Evolutionary conservation across 1,140 invertebrate genomes (phyloP).

Genomic region (Euwallacea similis): DNA sequence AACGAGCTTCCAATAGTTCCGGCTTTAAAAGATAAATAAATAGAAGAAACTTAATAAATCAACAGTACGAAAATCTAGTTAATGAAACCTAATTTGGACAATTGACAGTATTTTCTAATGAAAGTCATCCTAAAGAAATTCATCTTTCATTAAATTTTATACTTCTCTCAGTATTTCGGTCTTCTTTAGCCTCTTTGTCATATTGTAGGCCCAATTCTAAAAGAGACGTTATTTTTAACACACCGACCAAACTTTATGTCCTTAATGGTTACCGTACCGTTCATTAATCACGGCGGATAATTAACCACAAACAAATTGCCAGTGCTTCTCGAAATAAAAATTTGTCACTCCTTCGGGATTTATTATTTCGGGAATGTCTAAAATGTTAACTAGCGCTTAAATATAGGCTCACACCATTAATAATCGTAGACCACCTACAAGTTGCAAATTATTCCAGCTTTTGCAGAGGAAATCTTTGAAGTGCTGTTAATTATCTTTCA

Average conservation of each 20-base stretch:
- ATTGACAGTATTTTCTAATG: too few species aligned
- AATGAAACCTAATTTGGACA: too few species aligned
- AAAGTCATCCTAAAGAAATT: too few species aligned
- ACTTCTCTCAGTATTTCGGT: neutral
- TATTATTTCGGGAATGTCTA: conserved; percentile 15
- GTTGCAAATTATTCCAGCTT: too few species aligned
- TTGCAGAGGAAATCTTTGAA: too few species aligned
- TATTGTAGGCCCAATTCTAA: too few species aligned
- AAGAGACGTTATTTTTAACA: too few species aligned
- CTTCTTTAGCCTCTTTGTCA: neutral
- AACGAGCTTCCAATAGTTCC: too few species aligned
- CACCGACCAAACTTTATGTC: neutral
- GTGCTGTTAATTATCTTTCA: too few species aligned
- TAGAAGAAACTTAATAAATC: too few species aligned
- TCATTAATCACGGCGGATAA: conserved; percentile 17
- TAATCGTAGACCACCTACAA: conserved; percentile 15
- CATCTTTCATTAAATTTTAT: neutral
- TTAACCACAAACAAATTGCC: conserved; percentile 23
- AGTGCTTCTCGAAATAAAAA: conserved; percentile 12
- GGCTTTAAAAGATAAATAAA: too few species aligned
- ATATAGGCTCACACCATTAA: conserved; percentile 18
- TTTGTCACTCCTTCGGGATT: conserved; percentile 12
- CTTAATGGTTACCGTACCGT: conserved; percentile 9
- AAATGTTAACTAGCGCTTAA: conserved; percentile 14
- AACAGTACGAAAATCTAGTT: too few species aligned